Base-by-base conservation (phyloP, 1,140 invertebrate species). In the Holcopasites calliopsidis region DNA sequence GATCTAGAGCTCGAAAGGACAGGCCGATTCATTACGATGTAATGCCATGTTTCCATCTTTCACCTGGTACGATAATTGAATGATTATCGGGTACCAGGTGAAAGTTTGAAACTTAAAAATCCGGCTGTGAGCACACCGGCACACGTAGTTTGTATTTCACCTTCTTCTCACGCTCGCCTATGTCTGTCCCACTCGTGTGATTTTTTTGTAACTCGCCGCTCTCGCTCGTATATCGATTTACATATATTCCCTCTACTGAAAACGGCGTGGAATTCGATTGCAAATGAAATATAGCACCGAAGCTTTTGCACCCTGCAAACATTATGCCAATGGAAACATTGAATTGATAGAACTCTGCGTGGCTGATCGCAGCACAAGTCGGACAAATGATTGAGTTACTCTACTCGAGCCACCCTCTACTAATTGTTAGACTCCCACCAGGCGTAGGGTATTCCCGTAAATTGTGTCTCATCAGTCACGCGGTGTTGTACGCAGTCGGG, bases 151-250 rank as follows among this genome's bases (percentile, higher is more conserved):
- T 62, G 44, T 73, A 18, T 77, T 75, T 73, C 55, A 52, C 21
- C 62, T 28, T 8, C 72, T 31, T 81, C 44, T 72, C 50, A 71
- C 55, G 73, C 21, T 79, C 54, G 76, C 8, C 47, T 49, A 18
- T 16, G 28, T 13, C 21, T 35, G 42, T 3, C 18, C 42, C 28
- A 13, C n/a, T n/a, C 44, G 44, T 47, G 38, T 50, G 38, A n/a
- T n/a, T 44, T 21, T 66, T 54, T 54, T 23, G 49, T 73, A 73
- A 73, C 65, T 85, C 82, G 84, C 80, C 82, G 84, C 85, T 89
- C 81, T 86, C 83, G 85, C 82, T 88, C 81, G 65, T 75, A 66
- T 60, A 55, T 72, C 75, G 75, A 73, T 77, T n/a, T 35, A n/a
- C n/a, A n/a, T n/a, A n/a, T 47, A 55, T 58, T 31, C 58, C 26